Percentiles rank a stretch among this genome's conserved stretches.
Conservation (phyloP, 2,797 vertebrate genomes). For the Pipistrellus kuhlii region DNA sequence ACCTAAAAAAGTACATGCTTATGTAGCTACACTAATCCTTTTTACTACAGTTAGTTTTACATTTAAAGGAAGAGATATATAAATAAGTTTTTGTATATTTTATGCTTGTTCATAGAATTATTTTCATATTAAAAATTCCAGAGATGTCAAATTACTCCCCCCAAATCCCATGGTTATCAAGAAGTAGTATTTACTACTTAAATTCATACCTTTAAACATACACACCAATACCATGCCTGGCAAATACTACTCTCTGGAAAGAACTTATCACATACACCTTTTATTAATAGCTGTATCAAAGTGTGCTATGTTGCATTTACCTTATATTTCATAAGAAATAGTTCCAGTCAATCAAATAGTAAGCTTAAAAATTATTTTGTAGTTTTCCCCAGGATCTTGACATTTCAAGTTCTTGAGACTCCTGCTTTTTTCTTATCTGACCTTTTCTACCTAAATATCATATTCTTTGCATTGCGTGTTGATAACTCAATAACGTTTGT, state of each 20-base stretch:
- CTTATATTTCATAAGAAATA: constrained; percentile 59
- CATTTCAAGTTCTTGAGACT: constrained; percentile 73
- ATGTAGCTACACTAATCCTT: not conserved
- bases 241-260: not conserved
- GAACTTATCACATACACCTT: not conserved
- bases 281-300: not conserved
- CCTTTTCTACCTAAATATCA: constrained; percentile 83
- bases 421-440: constrained; percentile 63
- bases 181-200: not conserved
- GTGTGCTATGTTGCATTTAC: not conserved
- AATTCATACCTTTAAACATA: not conserved
- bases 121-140: not conserved
- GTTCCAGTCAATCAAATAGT: constrained; percentile 23
- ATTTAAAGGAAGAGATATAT: constrained; percentile 6
- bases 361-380: constrained; percentile 62
- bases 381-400: constrained; percentile 68
- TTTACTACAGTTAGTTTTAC: not conserved
- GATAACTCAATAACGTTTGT: constrained; percentile 79
- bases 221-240: accelerated
- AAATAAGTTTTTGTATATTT: not conserved
- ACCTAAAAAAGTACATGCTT: not conserved
- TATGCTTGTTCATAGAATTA: not conserved
- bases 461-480: constrained; percentile 82
- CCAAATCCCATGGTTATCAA: not conserved
- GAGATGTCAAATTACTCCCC: not conserved